phyloP scores from a whole-genome alignment of 30 jellyfish, hydroid and myxozoan species.

The Pelagia noctiluca region DNA sequence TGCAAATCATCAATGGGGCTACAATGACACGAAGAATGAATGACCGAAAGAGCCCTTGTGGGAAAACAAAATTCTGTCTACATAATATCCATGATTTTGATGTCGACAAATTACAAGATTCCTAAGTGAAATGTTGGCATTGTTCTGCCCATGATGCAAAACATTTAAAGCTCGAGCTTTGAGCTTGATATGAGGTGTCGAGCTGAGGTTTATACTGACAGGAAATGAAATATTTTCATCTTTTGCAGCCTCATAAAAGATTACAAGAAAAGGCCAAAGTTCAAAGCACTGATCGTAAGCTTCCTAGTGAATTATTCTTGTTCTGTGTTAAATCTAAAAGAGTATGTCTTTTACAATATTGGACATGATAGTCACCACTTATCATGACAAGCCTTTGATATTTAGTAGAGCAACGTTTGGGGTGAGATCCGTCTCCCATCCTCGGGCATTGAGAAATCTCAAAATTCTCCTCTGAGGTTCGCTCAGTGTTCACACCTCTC shows the following conservation, averaged over 20 bases:
- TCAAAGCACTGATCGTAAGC: constrained; percentile 75
- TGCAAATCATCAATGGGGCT: too few species aligned
- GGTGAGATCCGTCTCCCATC: too few species aligned
- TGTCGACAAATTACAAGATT: neutral
- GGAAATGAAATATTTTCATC: neutral
- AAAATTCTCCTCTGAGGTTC: too few species aligned
- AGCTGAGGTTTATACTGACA: neutral
- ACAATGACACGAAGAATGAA: too few species aligned
- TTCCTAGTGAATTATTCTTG: neutral
- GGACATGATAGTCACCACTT: neutral
- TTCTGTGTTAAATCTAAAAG: neutral
- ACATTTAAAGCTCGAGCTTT: neutral
- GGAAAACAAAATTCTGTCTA: too few species aligned
- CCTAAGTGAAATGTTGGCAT: neutral
- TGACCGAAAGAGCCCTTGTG: too few species aligned
- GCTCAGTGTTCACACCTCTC: too few species aligned
- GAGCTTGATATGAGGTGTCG: neutral
- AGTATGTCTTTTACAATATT: neutral
- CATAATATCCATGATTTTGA: neutral
- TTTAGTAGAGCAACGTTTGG: neutral
- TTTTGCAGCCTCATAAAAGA: constrained; percentile 79
- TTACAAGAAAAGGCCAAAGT: constrained; percentile 80
- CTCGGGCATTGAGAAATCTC: too few species aligned
- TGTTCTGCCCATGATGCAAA: neutral
- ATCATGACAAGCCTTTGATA: neutral